These are phyloP conservation scores for Tachina grossa DNA, from an alignment of 2,888 invertebrate species.

Conservation along the genomic window DNA sequence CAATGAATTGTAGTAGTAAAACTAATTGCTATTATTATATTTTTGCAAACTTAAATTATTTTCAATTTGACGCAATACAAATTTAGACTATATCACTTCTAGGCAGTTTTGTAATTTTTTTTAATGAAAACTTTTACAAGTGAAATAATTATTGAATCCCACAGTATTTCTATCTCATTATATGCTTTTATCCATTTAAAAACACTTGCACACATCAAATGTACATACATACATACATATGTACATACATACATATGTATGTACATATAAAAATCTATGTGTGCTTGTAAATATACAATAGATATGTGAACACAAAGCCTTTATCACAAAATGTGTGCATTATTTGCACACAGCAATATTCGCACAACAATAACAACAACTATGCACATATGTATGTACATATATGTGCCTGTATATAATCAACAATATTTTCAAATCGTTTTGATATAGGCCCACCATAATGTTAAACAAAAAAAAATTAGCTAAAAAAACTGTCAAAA, in stretches of 20 bases:
- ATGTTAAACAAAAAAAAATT: conserved; percentile 65
- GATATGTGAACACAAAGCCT: conserved; percentile 37
- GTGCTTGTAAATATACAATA: background rate
- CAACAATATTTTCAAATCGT: conserved; percentile 75
- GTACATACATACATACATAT: background rate
- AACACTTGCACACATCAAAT: background rate
- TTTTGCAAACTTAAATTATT: too few relatives aligned
- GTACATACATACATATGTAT: too few relatives aligned
- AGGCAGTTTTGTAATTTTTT: too few relatives aligned
- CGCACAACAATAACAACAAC: conserved; percentile 47
- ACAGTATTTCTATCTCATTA: conserved; percentile 68
- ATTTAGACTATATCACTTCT: too few relatives aligned
- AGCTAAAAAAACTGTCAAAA: conserved; percentile 65
- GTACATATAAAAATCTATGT: background rate
- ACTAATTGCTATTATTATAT: too few relatives aligned
- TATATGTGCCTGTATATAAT: conserved; percentile 57
- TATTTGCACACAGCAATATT: conserved; percentile 51
- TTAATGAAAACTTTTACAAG: background rate
- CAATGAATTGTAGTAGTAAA: too few relatives aligned
- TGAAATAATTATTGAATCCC: background rate
- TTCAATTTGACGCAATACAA: too few relatives aligned
- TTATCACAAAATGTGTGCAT: conserved; percentile 64
- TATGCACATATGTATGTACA: conserved; percentile 14
- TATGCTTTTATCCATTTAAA: conserved; percentile 17
- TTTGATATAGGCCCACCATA: conserved; percentile 77